These are phyloP conservation scores for Lutraria lutraria DNA, from an alignment of 2,888 invertebrate genomes.

Conservation along the genomic window DNA sequence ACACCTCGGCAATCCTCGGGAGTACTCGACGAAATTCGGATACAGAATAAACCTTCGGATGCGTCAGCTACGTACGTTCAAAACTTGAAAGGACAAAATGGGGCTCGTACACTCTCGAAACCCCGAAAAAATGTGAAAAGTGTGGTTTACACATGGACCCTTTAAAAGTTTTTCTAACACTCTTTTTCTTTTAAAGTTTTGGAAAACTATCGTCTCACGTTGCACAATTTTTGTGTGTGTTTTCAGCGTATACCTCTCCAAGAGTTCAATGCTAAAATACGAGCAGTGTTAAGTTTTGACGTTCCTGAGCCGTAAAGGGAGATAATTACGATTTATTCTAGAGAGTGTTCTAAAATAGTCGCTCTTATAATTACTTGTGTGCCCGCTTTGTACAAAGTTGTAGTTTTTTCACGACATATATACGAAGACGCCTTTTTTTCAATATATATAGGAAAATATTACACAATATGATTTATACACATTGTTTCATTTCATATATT, in stretches of 20 bases:
- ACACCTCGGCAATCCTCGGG: background rate
- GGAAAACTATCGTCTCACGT: background rate
- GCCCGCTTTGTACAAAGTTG: no score
- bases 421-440: no score
- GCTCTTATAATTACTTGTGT: background rate
- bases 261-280: no score
- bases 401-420: no score
- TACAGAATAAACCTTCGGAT: background rate
- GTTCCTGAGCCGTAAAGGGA: background rate
- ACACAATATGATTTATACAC: no score
- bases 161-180: background rate
- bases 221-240: background rate
- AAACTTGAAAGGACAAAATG: background rate
- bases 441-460: no score
- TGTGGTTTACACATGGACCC: conserved; percentile 13
- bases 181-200: background rate
- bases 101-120: background rate
- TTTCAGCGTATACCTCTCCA: background rate
- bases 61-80: conserved; percentile 14
- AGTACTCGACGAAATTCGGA: conserved; percentile 10
- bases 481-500: no score
- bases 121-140: background rate
- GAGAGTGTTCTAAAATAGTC: background rate
- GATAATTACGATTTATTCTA: background rate
- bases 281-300: no score